Evolutionary conservation across 1,140 invertebrate genomes (phyloP), one percentile per base, ranked within the genome.

Genomic region (Brachionus paranguensis): DNA sequence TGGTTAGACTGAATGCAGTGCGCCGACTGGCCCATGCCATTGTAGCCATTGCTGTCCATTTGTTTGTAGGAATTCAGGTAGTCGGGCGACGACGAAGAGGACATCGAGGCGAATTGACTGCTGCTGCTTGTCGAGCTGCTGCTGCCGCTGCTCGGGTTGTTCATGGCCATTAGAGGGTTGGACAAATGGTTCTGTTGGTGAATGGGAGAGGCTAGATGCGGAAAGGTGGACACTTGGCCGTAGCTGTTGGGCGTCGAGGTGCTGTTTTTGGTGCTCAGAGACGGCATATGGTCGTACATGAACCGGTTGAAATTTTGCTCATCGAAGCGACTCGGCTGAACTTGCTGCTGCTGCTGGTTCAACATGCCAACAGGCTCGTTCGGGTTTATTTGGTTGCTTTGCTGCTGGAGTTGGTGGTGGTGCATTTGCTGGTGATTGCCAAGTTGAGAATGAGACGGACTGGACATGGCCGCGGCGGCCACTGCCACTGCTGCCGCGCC

Each of bases 401-500:
- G 37, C 12, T 72, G 68, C 7, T 10, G 68, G 10, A 11, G 20
- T 55, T 43, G 29, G 12, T 29, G 27, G 12, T 78, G 74, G 12
- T 47, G 43, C 74, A 43, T 37, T 17, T 47, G 29, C 24, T 60
- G 37, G 14, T 45, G 78, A 37, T 6, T 37, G 41, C 14, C 45
- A 53, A 29, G 78, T 10, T 53, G 47, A 27, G 78, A 33, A 6
- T 79, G 78, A 27, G 20, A 55, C 12, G 53, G 78, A n/a, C 33
- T 60, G 14, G 76, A 79, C 37, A 81, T 81, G 27, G 78, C 78
- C 7, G 78, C 50, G 17, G 78, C 50, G 10, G 78, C 78, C 3
- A 68, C 78, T n/a, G 78, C 78, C 2, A 47, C 78, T 81, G 78
- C 78, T 11, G 78, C 78, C 8, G 78, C 78, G 50, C 78, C 78